Percentiles rank a stretch among this genome's conserved stretches.
phyloP scores from a whole-genome alignment of 1,140 invertebrate species.

The honey bee (Apis mellifera) region DNA sequence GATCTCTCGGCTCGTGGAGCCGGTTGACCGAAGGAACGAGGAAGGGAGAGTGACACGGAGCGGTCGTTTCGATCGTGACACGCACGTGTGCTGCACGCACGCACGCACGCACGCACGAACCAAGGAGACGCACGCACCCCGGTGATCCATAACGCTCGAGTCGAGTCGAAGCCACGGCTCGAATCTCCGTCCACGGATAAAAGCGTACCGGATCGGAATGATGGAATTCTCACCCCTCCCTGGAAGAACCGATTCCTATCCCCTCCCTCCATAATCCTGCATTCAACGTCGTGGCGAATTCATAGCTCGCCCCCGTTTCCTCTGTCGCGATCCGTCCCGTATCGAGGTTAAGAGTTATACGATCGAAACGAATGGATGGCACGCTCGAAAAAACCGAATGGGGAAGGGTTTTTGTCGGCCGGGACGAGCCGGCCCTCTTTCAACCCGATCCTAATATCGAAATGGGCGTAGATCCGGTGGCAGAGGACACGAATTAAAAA shows the following conservation, averaged over 20 bases:
- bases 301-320: conserved; percentile 8
- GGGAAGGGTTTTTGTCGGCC: neutral
- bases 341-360: neutral
- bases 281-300: neutral
- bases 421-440: neutral
- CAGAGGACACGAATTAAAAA: neutral
- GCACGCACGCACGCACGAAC: conserved; percentile 12
- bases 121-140: conserved; percentile 45
- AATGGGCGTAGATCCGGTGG: conserved; percentile 3
- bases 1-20: conserved; percentile 28
- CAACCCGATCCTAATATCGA: conserved; percentile 27
- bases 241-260: no score
- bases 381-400: neutral
- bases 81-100: conserved; percentile 57
- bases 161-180: conserved; percentile 64
- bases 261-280: no score
- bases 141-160: conserved; percentile 75
- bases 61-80: conserved; percentile 46
- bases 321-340: neutral
- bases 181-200: conserved; percentile 69
- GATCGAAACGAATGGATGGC: neutral
- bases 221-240: no score
- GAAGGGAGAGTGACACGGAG: conserved; percentile 14
- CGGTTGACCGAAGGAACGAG: conserved; percentile 39
- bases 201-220: conserved; percentile 29